phyloP scores from a whole-genome alignment of 2,888 invertebrate species.

The Spisula solida region DNA sequence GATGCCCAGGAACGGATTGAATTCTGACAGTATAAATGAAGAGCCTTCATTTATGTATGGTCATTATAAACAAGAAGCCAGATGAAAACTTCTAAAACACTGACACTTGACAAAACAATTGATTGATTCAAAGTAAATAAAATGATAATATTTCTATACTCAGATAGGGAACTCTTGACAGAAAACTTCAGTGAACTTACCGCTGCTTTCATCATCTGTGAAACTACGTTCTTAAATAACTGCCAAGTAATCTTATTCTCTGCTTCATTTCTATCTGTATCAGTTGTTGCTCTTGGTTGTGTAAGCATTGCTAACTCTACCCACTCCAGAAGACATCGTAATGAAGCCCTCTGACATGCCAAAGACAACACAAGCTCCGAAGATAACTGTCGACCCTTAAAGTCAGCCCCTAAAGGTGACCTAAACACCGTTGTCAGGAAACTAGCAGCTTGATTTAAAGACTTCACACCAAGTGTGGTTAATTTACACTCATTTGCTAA shows the following conservation, averaged over 20 bases:
- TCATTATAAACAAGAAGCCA: too few relatives aligned
- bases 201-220: conserved; percentile 85
- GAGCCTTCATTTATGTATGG: too few relatives aligned
- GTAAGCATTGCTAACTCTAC: conserved; percentile 89
- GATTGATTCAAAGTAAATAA: too few relatives aligned
- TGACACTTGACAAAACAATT: too few relatives aligned
- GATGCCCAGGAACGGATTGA: too few relatives aligned
- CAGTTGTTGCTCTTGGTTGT: conserved; percentile 70
- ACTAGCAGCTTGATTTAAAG: conserved; percentile 89
- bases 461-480: conserved; percentile 87
- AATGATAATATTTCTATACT: too few relatives aligned
- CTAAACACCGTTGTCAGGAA: conserved; percentile 89
- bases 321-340: conserved; percentile 90
- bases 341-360: conserved; percentile 90
- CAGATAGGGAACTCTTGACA: too few relatives aligned
- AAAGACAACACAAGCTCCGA: conserved; percentile 89
- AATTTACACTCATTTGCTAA: conserved; percentile 90
- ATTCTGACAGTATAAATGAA: too few relatives aligned
- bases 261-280: conserved; percentile 51
- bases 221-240: conserved; percentile 82
- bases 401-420: conserved; percentile 89
- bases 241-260: conserved; percentile 79
- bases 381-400: conserved; percentile 86
- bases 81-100: too few relatives aligned
- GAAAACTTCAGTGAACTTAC: conserved; percentile 75